Percentiles rank a stretch among this genome's conserved stretches.
phyloP scores from a whole-genome alignment of 2,888 invertebrate genomes.

The Eristalinus aeneus region DNA sequence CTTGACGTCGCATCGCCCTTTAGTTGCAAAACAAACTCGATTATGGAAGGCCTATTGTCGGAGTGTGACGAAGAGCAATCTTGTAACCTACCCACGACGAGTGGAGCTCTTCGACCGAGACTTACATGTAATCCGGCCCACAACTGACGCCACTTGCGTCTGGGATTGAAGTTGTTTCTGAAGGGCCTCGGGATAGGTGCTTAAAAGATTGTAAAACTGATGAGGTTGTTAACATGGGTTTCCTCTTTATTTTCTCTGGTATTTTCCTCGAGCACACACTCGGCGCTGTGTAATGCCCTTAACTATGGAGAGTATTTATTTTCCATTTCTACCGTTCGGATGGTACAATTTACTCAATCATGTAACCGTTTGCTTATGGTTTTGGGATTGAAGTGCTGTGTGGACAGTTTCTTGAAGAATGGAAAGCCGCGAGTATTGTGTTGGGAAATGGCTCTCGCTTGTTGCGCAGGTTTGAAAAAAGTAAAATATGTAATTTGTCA shows the following conservation, averaged over 20 bases:
- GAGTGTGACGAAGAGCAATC: neutral
- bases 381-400: neutral
- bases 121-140: neutral
- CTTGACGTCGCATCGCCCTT: neutral
- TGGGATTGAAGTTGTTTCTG: neutral
- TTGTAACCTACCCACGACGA: conserved; percentile 3
- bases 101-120: conserved; percentile 14
- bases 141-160: neutral
- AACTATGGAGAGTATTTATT: neutral
- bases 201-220: neutral
- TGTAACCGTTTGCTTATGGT: neutral
- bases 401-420: neutral
- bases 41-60: neutral
- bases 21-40: neutral
- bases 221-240: conserved; percentile 16
- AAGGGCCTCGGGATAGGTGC: conserved; percentile 1
- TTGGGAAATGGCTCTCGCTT: neutral
- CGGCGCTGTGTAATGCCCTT: neutral
- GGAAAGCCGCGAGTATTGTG: too few species aligned
- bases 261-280: neutral
- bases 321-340: neutral
- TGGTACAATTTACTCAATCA: neutral
- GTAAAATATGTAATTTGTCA: too few species aligned
- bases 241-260: neutral
- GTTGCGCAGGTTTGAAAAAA: neutral